Percentiles rank a stretch among this genome's conserved stretches.
Conservation (phyloP, 2,888 invertebrate species). For the Piscicola geometra region DNA sequence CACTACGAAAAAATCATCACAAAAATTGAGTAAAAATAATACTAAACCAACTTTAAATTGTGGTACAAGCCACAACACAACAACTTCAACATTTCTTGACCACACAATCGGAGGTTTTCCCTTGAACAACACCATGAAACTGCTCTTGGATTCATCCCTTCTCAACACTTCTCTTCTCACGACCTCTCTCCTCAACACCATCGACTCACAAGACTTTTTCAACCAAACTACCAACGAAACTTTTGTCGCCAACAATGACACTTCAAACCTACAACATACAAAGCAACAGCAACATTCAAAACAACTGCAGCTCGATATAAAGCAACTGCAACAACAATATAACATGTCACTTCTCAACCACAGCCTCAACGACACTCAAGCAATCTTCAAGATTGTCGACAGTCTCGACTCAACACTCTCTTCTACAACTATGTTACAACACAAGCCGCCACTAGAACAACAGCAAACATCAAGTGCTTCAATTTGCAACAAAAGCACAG, state of each 20-base stretch:
- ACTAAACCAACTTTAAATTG: too few relatives aligned
- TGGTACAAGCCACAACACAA: too few relatives aligned
- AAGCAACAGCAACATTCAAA: neutral
- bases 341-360: neutral
- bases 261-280: too few relatives aligned
- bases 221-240: neutral
- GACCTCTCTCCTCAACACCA: neutral
- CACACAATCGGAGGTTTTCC: neutral
- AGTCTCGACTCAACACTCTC: constrained; percentile 3
- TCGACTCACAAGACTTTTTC: neutral
- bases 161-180: neutral
- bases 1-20: too few relatives aligned
- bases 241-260: too few relatives aligned
- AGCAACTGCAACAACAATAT: neutral
- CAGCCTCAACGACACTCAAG: constrained; percentile 6
- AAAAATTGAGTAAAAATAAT: too few relatives aligned
- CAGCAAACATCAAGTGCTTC: too few relatives aligned
- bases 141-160: neutral
- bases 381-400: neutral
- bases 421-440: neutral
- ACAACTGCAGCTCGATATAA: neutral
- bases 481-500: too few relatives aligned
- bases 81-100: too few relatives aligned
- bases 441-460: too few relatives aligned
- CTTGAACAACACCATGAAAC: constrained; percentile 5